Evolutionary conservation across 2,797 vertebrate genomes (phyloP), one percentile per base, ranked within the genome.

Genomic region (Emys orbicularis): DNA sequence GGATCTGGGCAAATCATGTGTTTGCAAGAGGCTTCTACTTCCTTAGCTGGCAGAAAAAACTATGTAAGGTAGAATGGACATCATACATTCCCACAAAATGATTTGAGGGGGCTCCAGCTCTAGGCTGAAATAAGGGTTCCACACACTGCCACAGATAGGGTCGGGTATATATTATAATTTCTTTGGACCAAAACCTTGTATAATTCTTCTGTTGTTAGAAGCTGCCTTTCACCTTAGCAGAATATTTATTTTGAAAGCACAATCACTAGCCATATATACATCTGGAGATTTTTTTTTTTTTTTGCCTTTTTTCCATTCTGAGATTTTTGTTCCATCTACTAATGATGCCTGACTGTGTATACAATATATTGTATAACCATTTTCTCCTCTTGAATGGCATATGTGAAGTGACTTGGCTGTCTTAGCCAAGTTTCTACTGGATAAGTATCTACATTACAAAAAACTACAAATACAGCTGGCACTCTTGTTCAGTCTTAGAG

Each of bases 151-250:
- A 84, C 37, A 50, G 49, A 16, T 84, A 0, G 68, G 61, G 8
- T 84, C 49, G 19, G 44, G 82, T 12, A 47, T 16, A 9, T 52
- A 59, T 19, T 41, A 34, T 65, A 65, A 65, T 65, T 65, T 65
- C 16, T n/a, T 65, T 65, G 61, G 8, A n/a, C 34, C 8, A 18
- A 65, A n/a, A n/a, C 6, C 11, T 77, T 72, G 13, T 1, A 0
- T 79, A 15, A 6, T 44, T 13, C 92, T 95, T 88, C 83, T 93
- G 59, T 85, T 93, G 59, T 85, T 76, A 61, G 57, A 96, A 87
- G 23, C n/a, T 23, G 1, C n/a, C 4, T 91, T 81, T 74, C 31
- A 37, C 44, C 72, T 27, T 79, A 91, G 27, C 3, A 41, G 37
- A 72, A 37, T 25, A 37, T 72, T 23, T 72, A 41, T 68, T 16